A percentile compares a stretch with the other conserved stretches of the same genome.
Conservation (phyloP, 1,140 invertebrate species). For the Megathymus violae region DNA sequence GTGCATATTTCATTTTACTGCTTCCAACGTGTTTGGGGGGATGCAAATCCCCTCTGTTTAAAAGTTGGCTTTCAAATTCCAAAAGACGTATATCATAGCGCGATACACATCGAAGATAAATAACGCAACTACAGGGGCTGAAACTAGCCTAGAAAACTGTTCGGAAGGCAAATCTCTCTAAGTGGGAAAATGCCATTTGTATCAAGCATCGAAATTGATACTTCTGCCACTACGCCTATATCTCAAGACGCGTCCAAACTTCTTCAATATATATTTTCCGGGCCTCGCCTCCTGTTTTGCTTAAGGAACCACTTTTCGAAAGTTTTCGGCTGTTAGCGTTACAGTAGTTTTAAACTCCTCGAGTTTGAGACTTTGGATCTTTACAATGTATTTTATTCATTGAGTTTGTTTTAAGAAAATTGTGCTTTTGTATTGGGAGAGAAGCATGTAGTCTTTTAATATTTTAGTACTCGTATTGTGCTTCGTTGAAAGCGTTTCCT, state of each 20-base stretch:
- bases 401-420: slow-evolving; percentile 22
- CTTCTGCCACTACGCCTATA: slow-evolving; percentile 26
- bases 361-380: slow-evolving; percentile 6
- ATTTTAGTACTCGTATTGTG: too few species aligned
- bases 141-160: slow-evolving; percentile 23
- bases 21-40: not conserved
- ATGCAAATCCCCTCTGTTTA: not conserved
- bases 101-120: slow-evolving; percentile 31
- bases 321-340: slow-evolving; percentile 8
- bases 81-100: slow-evolving; percentile 11
- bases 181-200: slow-evolving; percentile 23
- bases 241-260: slow-evolving; percentile 26
- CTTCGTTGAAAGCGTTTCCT: slow-evolving; percentile 7
- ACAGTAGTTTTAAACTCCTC: slow-evolving; percentile 19
- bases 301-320: slow-evolving; percentile 23
- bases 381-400: slow-evolving; percentile 28
- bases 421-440: slow-evolving; percentile 18
- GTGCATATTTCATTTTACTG: not conserved
- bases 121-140: slow-evolving; percentile 21
- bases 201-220: slow-evolving; percentile 19
- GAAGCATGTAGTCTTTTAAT: not conserved
- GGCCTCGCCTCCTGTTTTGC: slow-evolving; percentile 18
- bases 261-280: slow-evolving; percentile 32
- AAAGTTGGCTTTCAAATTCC: slow-evolving; percentile 15
- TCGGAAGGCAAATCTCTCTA: slow-evolving; percentile 15